phyloP scores from a whole-genome alignment of 2,888 invertebrate genomes.

The Thecophora atra region DNA sequence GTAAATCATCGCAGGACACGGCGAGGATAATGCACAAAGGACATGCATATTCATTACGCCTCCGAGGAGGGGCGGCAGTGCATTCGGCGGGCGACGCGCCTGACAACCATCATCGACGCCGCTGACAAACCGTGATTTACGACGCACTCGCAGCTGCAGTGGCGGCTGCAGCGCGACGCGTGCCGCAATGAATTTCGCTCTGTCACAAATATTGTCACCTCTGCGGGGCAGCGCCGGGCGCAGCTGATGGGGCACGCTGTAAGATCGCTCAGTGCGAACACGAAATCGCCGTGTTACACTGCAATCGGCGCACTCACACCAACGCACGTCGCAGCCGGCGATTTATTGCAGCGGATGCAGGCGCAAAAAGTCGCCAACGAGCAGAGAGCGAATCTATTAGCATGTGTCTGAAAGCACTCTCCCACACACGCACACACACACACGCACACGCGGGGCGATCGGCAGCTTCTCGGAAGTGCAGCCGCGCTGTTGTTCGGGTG shows the following conservation, averaged over 20 bases:
- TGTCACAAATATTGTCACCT: too few species aligned
- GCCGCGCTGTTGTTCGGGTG: neutral
- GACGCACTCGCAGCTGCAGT: too few species aligned
- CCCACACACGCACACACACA: neutral
- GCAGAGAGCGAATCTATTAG: neutral
- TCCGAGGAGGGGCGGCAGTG: constrained; percentile 22
- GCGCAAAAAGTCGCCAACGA: neutral
- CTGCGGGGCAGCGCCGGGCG: neutral
- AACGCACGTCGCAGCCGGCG: neutral
- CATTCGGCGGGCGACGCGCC: constrained; percentile 29
- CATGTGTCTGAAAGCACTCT: neutral
- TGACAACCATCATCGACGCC: constrained; percentile 49
- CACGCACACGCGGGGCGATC: constrained; percentile 18
- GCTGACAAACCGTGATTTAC: constrained; percentile 45
- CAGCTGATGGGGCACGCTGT: too few species aligned
- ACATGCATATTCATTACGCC: constrained; percentile 36
- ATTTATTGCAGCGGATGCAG: neutral
- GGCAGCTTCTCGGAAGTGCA: constrained; percentile 17
- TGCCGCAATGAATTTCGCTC: too few species aligned
- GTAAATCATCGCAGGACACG: constrained; percentile 28
- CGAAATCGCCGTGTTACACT: too few species aligned
- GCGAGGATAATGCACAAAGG: constrained; percentile 24
- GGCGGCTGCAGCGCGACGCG: too few species aligned
- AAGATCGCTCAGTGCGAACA: too few species aligned
- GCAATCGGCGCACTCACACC: too few species aligned